A percentile compares a stretch with the other conserved stretches of the same genome.
Evolutionary conservation across 2,113 vertebrate species (phyloP).

Genomic region (Hypanus sabinus): DNA sequence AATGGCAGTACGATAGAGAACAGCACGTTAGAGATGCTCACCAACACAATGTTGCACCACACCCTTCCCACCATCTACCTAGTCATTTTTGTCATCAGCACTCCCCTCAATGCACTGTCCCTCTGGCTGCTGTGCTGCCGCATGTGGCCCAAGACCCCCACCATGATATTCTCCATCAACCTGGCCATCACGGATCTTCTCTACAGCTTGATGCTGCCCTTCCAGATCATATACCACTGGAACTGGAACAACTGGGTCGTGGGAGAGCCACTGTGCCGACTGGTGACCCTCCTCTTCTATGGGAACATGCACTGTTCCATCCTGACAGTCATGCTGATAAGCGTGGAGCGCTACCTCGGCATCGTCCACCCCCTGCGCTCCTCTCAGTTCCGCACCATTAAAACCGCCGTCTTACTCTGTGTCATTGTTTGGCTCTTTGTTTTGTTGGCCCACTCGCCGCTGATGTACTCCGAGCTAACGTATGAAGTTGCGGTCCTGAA

Average conservation of each 20-base stretch:
- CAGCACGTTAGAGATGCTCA: constrained; percentile 39
- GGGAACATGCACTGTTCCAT: constrained; percentile 43
- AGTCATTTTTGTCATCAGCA: constrained; percentile 43
- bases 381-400: constrained; percentile 35
- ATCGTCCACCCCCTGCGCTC: constrained; percentile 39
- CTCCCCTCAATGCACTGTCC: constrained; percentile 41
- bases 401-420: constrained; percentile 15
- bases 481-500: constrained; percentile 20
- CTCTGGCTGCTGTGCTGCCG: constrained; percentile 40
- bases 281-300: constrained; percentile 40
- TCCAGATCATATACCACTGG: constrained; percentile 42
- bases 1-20: not conserved
- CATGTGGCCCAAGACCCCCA: constrained; percentile 38
- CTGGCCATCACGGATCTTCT: constrained; percentile 39
- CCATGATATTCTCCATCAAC: constrained; percentile 41
- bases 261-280: not conserved
- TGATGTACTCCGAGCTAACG: constrained; percentile 34
- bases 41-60: not conserved
- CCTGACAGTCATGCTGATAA: constrained; percentile 42
- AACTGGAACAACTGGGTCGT: constrained; percentile 38
- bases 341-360: constrained; percentile 40
- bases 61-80: constrained; percentile 41
- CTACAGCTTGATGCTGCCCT: constrained; percentile 42
- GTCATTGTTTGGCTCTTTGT: constrained; percentile 40
- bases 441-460: constrained; percentile 40